Evolutionary conservation across 2,888 invertebrate genomes (phyloP).

Genomic region (Rhopalosiphum nymphaeae): DNA sequence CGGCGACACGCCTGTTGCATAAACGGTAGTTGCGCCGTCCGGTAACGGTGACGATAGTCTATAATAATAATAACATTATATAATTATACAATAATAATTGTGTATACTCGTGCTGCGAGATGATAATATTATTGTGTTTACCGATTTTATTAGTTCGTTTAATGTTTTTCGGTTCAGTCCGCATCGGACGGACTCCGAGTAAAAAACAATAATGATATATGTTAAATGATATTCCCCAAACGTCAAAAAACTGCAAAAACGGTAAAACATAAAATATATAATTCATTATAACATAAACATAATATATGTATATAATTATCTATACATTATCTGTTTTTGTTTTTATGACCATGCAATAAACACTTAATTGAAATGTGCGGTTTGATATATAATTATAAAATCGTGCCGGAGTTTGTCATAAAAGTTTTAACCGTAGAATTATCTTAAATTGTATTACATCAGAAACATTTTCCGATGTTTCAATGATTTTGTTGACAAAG

Average conservation of each 20-base stretch:
- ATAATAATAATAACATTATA: neutral
- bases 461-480: neutral
- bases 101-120: neutral
- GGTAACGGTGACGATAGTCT: neutral
- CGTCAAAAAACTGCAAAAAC: neutral
- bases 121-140: neutral
- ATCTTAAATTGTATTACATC: neutral
- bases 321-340: neutral
- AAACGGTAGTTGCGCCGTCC: neutral
- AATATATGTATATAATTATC: neutral
- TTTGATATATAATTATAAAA: neutral
- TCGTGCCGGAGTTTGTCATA: neutral
- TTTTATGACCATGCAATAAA: neutral
- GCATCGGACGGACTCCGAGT: neutral
- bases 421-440: neutral
- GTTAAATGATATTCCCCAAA: neutral
- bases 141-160: neutral
- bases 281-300: neutral
- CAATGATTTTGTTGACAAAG: neutral
- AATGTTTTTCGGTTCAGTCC: neutral
- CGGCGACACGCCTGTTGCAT: neutral
- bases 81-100: neutral
- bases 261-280: neutral
- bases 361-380: constrained; percentile 15
- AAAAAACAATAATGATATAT: neutral